phyloP scores from a whole-genome alignment of 2,888 invertebrate species.

The Eretmocerus hayati region DNA sequence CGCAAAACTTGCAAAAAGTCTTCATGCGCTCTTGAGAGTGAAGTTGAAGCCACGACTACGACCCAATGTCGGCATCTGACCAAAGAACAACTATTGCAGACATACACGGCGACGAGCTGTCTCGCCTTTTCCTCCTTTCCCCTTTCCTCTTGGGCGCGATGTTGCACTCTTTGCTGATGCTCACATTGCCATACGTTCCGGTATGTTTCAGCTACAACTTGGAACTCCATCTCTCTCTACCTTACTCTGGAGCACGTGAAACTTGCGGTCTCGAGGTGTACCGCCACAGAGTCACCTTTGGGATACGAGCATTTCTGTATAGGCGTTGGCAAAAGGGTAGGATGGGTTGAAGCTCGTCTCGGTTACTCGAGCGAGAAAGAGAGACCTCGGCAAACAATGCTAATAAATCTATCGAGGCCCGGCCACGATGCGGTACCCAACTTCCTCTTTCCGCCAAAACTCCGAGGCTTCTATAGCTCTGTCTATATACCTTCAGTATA shows the following conservation, averaged over 20 bases:
- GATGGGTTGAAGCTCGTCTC: slow-evolving; percentile 10
- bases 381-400: slow-evolving; percentile 23
- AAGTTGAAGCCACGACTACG: too few species aligned
- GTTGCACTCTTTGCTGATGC: too few species aligned
- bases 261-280: slow-evolving; percentile 27
- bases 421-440: slow-evolving; percentile 12
- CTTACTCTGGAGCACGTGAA: too few species aligned
- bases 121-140: neutral
- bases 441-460: slow-evolving; percentile 16
- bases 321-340: slow-evolving; percentile 20
- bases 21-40: too few species aligned
- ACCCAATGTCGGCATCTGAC: too few species aligned
- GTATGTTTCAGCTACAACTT: slow-evolving; percentile 20
- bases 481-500: neutral
- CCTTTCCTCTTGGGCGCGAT: too few species aligned
- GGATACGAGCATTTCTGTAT: slow-evolving; percentile 28
- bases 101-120: too few species aligned
- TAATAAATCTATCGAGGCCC: slow-evolving; percentile 23
- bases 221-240: too few species aligned
- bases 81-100: too few species aligned
- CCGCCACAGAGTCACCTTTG: neutral
- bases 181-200: too few species aligned
- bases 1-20: too few species aligned
- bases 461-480: neutral
- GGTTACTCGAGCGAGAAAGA: slow-evolving; percentile 11